Base-by-base conservation (phyloP, 1,140 invertebrate genomes). In the Bradysia coprophila region DNA sequence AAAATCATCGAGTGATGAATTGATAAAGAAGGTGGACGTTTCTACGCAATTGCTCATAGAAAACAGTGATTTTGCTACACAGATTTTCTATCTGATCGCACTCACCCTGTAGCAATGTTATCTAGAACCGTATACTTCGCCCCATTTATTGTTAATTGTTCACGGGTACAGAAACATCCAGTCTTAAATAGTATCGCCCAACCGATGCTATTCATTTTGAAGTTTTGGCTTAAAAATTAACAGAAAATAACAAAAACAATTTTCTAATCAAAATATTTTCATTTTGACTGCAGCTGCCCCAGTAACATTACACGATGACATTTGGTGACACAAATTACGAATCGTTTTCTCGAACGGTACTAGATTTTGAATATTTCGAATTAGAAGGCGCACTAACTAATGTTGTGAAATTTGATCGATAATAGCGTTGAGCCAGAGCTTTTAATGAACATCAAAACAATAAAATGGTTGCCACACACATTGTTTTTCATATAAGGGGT, bases 111-210 rank as follows among this genome's bases (percentile, higher is more conserved):
- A 40, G 80, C 84, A 23, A 88, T 65, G 48, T 73, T 64, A 51
- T 82, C 80, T 19, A 72, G 65, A 16, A 86, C 63, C 45, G 61
- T 69, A 53, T 81, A 87, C 53, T 72, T 75, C 42, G 68, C 67
- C 21, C 72, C 72, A 61, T 83, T 83, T 40, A 87, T 69, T 37
- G 65, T 64, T 23, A 87, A 53, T n/a, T 67, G 70, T 65, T 86
- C 80, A 54, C 73, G 77, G 13, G 73, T 67, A 65, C 83, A 88
- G 18, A 83, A 64, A 57, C 83, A 88, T 21, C 83, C 83, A 70
- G 83, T 80, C 68, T 73, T 76, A 40, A 79, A 62, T 50, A 80
- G 72, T 45, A 78, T 61, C 52, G 68, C 75, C 52, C 78, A 67
- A 42, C 76, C 78, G 46, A 81, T 56, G 44, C 73, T 71, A 52